These are phyloP conservation scores for Tokudaia muenninki DNA, from an alignment of 2,797 vertebrate genomes.

Conservation along the genomic window DNA sequence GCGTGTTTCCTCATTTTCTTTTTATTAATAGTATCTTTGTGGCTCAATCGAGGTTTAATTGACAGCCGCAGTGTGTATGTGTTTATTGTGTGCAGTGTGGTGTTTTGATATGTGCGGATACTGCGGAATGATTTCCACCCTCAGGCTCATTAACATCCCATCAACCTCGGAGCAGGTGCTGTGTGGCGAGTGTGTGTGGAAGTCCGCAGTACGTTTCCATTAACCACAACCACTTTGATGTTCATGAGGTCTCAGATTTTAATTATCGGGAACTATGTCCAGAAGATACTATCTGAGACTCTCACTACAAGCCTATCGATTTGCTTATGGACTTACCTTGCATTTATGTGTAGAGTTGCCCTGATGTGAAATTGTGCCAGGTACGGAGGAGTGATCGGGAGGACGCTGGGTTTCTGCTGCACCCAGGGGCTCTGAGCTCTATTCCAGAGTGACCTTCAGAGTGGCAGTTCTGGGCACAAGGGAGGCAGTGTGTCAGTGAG, in stretches of 20 bases:
- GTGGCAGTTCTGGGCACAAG: fast-evolving
- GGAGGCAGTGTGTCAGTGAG: background rate
- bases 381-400: background rate
- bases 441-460: fast-evolving
- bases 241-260: background rate
- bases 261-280: background rate
- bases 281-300: background rate
- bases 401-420: background rate
- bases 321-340: background rate
- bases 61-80: background rate
- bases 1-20: background rate
- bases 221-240: background rate
- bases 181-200: background rate
- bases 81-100: background rate
- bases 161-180: background rate
- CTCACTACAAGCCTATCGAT: background rate
- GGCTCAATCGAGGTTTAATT: background rate
- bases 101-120: background rate
- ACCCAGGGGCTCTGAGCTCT: fast-evolving
- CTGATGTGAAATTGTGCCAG: fast-evolving
- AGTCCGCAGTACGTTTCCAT: background rate
- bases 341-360: fast-evolving
- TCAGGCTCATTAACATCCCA: background rate
- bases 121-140: background rate
- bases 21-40: background rate